phyloP scores from a whole-genome alignment of 2,888 invertebrate species.

The Catocala nupta region DNA sequence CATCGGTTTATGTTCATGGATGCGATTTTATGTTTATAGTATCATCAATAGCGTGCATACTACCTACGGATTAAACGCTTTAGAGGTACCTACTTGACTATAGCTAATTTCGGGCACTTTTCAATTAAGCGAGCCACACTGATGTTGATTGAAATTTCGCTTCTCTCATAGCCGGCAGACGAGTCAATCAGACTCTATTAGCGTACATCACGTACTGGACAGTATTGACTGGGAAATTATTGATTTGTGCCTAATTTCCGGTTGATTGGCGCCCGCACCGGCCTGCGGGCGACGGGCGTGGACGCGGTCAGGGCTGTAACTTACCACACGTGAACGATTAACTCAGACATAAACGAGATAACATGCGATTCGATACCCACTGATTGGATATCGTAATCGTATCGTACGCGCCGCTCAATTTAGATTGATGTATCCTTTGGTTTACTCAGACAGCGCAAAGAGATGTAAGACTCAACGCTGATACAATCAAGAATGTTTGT shows the following conservation, averaged over 20 bases:
- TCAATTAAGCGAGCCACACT: slow-evolving; percentile 17
- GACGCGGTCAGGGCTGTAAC: slow-evolving; percentile 68
- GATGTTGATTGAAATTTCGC: slow-evolving; percentile 45
- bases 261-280: slow-evolving; percentile 63
- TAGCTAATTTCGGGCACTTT: slow-evolving; percentile 12
- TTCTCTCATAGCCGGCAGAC: slow-evolving; percentile 51
- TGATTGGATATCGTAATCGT: slow-evolving; percentile 54
- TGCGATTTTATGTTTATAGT: no score
- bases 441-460: slow-evolving; percentile 7
- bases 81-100: background rate
- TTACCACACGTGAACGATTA: slow-evolving; percentile 56
- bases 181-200: slow-evolving; percentile 79
- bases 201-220: slow-evolving; percentile 61
- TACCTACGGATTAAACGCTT: background rate
- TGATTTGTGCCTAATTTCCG: slow-evolving; percentile 84
- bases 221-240: slow-evolving; percentile 79
- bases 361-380: slow-evolving; percentile 43
- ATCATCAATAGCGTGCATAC: no score
- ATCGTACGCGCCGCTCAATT: slow-evolving; percentile 23
- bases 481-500: background rate
- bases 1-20: no score
- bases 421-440: slow-evolving; percentile 16
- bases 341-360: slow-evolving; percentile 52
- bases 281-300: slow-evolving; percentile 71
- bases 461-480: background rate